Conservation (phyloP, 2,113 vertebrate genomes). For the Ictalurus punctatus region DNA sequence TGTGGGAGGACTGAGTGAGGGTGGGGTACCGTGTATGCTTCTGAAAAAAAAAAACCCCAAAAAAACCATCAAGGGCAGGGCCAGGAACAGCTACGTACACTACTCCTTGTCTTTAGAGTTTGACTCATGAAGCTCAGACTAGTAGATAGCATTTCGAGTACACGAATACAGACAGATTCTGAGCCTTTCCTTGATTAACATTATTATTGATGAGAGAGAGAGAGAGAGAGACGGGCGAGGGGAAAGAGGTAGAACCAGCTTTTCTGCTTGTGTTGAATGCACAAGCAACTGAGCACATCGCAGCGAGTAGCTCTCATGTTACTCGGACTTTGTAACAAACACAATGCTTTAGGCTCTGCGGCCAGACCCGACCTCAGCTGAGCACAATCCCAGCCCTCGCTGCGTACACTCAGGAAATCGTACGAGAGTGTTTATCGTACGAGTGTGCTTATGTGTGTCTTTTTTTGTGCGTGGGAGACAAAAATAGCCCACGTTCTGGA, state of each 20-base stretch:
- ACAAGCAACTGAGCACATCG: constrained; percentile 17
- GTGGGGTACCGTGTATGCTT: not conserved
- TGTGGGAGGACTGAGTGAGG: not conserved
- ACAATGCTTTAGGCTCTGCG: constrained; percentile 13
- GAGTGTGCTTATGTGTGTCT: not conserved
- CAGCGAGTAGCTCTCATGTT: constrained; percentile 31
- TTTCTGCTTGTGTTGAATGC: constrained; percentile 26
- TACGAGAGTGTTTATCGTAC: not conserved
- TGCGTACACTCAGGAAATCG: constrained; percentile 4
- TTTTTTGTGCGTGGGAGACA: not conserved
- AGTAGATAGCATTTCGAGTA: not conserved
- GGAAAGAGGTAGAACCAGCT: constrained; percentile 34
- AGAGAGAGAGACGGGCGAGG: too few species aligned
- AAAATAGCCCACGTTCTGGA: not conserved
- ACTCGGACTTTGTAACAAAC: constrained; percentile 34
- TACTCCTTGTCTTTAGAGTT: not conserved
- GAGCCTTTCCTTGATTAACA: not conserved
- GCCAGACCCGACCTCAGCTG: constrained; percentile 1
- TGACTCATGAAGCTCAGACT: not conserved
- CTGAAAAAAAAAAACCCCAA: not conserved
- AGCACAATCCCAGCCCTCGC: not conserved
- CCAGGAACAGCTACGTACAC: not conserved
- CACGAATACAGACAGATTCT: too few species aligned
- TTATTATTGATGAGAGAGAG: not conserved
- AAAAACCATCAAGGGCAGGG: not conserved